Conservation (phyloP, 2,797 vertebrate genomes). For the Rhinoraja longicauda region DNA sequence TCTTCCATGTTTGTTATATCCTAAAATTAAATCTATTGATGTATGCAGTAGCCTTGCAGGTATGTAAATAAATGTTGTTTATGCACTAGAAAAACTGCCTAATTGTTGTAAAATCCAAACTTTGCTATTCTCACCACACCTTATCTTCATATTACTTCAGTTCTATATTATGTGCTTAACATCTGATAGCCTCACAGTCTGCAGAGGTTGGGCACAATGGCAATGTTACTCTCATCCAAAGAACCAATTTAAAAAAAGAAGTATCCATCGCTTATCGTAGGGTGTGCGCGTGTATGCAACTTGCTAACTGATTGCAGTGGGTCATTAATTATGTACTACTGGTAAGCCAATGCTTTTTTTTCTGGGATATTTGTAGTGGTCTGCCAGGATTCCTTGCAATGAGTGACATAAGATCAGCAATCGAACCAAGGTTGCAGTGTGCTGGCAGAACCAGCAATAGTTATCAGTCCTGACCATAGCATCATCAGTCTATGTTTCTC, state of each 20-base stretch:
- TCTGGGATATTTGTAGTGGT: background rate
- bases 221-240: background rate
- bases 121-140: background rate
- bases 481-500: too few species aligned
- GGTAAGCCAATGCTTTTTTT: background rate
- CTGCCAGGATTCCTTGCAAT: conserved; percentile 60
- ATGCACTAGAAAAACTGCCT: background rate
- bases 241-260: background rate
- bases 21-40: background rate
- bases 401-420: conserved; percentile 65
- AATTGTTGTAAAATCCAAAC: background rate
- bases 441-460: conserved; percentile 67
- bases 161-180: background rate
- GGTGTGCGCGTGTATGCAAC: background rate
- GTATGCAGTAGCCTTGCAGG: background rate
- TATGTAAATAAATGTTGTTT: background rate
- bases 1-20: background rate
- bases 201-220: background rate
- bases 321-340: background rate
- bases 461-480: too few species aligned
- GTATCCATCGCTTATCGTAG: background rate
- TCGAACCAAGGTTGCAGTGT: conserved; percentile 62
- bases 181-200: background rate
- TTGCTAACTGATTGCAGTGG: background rate
- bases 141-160: background rate